These are phyloP conservation scores for Tympanuchus pallidicinctus DNA, from an alignment of 2,113 vertebrate species.

Conservation along the genomic window DNA sequence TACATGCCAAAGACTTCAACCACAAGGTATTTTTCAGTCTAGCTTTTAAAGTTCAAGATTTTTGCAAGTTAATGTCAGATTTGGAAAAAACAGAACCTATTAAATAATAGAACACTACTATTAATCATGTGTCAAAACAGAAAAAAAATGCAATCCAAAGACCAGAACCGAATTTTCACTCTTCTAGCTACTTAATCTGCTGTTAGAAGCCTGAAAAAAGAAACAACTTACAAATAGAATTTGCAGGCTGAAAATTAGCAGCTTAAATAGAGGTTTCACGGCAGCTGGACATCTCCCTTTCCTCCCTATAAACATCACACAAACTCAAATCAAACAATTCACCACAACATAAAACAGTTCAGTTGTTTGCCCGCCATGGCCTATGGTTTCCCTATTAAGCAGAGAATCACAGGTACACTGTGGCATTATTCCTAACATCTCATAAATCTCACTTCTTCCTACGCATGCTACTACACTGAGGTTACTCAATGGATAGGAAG, in stretches of 20 bases:
- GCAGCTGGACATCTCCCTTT: background rate
- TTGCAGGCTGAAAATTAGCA: background rate
- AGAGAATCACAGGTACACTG: background rate
- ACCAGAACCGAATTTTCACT: background rate
- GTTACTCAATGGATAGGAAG: background rate
- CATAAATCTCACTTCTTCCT: background rate
- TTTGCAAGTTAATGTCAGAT: slow-evolving; percentile 66
- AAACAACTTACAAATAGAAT: background rate
- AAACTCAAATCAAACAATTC: background rate
- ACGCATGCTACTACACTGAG: background rate
- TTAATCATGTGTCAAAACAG: slow-evolving; percentile 56
- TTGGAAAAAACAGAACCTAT: slow-evolving; percentile 59
- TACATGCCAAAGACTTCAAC: slow-evolving; percentile 66
- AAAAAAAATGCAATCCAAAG: slow-evolving; percentile 17
- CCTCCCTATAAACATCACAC: background rate
- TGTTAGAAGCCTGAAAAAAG: background rate
- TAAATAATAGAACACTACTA: slow-evolving; percentile 45
- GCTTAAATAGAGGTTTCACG: background rate
- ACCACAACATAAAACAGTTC: background rate
- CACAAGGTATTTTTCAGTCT: slow-evolving; percentile 68
- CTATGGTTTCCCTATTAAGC: background rate
- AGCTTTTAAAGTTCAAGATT: slow-evolving; percentile 65
- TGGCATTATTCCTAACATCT: background rate
- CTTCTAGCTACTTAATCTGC: slow-evolving; percentile 34
- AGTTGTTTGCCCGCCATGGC: background rate